These are phyloP conservation scores for Aradus depressus DNA, from an alignment of 2,888 invertebrate genomes.

Conservation along the genomic window DNA sequence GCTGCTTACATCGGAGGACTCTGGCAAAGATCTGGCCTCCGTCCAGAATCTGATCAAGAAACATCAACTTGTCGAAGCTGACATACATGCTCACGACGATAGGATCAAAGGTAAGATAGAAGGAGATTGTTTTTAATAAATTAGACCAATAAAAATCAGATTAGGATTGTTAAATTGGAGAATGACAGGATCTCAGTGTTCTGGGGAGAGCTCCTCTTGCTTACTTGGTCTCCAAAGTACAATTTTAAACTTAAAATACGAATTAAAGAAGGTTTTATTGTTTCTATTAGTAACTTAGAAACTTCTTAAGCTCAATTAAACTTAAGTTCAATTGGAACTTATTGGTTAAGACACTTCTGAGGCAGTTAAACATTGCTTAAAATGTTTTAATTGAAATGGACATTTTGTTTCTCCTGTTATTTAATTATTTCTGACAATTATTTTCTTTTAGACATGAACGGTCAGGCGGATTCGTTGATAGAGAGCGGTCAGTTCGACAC, in stretches of 20 bases:
- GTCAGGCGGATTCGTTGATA: slow-evolving; percentile 88
- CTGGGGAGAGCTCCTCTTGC: too few species aligned
- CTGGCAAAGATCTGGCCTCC: slow-evolving; percentile 94
- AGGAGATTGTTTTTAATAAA: too few species aligned
- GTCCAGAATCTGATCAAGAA: slow-evolving; percentile 98
- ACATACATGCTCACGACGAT: slow-evolving; percentile 93
- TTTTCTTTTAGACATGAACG: slow-evolving; percentile 67
- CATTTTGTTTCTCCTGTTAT: neutral
- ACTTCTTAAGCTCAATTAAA: neutral
- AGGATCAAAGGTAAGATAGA: slow-evolving; percentile 64
- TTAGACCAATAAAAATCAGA: too few species aligned
- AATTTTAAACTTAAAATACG: neutral
- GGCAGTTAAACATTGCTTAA: neutral
- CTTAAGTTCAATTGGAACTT: too few species aligned
- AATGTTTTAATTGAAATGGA: neutral
- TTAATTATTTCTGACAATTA: slow-evolving; percentile 1
- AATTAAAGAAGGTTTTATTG: neutral
- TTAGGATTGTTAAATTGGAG: too few species aligned
- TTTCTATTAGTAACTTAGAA: neutral
- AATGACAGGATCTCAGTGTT: too few species aligned
- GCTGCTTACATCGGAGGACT: slow-evolving; percentile 87
- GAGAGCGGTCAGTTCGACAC: slow-evolving; percentile 97
- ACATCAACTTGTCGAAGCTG: slow-evolving; percentile 95
- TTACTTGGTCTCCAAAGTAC: too few species aligned
- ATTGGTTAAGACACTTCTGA: neutral